Percentiles rank a stretch among this genome's conserved stretches.
phyloP scores from a whole-genome alignment of 2,797 vertebrate species.

The Pantherophis vulpinus region DNA sequence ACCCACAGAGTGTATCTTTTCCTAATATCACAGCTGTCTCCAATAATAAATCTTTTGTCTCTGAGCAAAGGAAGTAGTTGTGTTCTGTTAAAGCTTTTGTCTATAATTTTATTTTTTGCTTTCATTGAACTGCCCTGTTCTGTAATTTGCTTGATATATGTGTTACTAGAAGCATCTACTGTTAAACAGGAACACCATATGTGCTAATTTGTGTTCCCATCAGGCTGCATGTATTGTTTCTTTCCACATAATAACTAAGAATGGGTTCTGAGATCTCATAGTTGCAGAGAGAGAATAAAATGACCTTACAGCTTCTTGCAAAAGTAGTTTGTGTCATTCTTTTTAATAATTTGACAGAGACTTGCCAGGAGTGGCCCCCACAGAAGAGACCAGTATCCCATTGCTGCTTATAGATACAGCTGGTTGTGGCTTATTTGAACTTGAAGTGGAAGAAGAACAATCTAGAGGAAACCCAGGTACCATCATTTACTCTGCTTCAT shows the following conservation, averaged over 20 bases:
- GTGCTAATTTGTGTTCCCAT: background rate
- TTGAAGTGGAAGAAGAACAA: conserved; percentile 86
- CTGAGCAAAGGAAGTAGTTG: background rate
- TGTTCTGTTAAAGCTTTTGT: background rate
- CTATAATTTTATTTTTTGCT: background rate
- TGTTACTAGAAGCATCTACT: background rate
- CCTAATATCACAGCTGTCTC: background rate
- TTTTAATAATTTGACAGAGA: conserved; percentile 74
- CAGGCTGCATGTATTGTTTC: background rate
- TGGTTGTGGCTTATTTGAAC: conserved; percentile 87
- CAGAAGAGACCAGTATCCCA: conserved; percentile 83
- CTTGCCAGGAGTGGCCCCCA: conserved; percentile 76
- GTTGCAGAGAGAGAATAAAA: background rate
- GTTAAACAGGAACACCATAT: background rate
- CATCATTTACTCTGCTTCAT: accelerated
- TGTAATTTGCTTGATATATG: background rate
- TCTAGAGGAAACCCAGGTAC: conserved; percentile 93
- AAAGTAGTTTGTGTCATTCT: background rate
- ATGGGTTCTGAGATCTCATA: background rate
- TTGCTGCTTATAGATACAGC: conserved; percentile 92
- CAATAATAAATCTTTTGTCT: background rate
- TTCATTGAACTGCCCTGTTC: background rate
- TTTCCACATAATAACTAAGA: background rate
- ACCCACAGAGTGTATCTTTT: background rate
- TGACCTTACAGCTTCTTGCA: accelerated